phyloP scores from a whole-genome alignment of 2,888 invertebrate genomes.

The Thyatira batis region DNA sequence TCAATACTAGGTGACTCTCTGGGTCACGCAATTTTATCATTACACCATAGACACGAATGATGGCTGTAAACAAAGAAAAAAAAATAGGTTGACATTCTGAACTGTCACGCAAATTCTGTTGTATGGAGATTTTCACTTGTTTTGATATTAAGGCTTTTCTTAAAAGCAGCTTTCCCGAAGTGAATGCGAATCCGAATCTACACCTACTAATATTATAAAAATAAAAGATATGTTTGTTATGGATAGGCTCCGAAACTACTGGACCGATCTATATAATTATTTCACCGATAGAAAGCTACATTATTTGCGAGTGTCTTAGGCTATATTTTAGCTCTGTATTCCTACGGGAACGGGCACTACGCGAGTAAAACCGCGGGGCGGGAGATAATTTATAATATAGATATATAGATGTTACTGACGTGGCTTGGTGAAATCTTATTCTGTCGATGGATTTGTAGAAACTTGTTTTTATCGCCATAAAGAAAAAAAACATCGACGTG shows the following conservation, averaged over 20 bases:
- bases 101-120: background rate
- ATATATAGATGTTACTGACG: background rate
- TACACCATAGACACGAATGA: background rate
- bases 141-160: background rate
- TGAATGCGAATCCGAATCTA: background rate
- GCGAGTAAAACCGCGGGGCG: too few relatives aligned
- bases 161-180: background rate
- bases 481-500: background rate
- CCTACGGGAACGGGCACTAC: too few relatives aligned
- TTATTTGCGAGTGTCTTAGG: too few relatives aligned
- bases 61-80: background rate
- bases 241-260: too few relatives aligned
- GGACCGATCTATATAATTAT: too few relatives aligned
- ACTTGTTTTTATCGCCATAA: background rate
- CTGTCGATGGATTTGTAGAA: background rate
- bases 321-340: too few relatives aligned
- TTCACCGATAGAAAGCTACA: too few relatives aligned
- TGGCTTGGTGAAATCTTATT: background rate
- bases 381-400: too few relatives aligned
- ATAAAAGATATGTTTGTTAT: too few relatives aligned
- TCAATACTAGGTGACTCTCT: too few relatives aligned
- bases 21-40: background rate
- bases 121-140: background rate
- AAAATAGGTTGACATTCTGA: background rate
- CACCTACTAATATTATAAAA: too few relatives aligned